Percentiles rank a stretch among this genome's conserved stretches.
Evolutionary conservation across 2,888 invertebrate species (phyloP).

Genomic region (Saturnia pavonia): DNA sequence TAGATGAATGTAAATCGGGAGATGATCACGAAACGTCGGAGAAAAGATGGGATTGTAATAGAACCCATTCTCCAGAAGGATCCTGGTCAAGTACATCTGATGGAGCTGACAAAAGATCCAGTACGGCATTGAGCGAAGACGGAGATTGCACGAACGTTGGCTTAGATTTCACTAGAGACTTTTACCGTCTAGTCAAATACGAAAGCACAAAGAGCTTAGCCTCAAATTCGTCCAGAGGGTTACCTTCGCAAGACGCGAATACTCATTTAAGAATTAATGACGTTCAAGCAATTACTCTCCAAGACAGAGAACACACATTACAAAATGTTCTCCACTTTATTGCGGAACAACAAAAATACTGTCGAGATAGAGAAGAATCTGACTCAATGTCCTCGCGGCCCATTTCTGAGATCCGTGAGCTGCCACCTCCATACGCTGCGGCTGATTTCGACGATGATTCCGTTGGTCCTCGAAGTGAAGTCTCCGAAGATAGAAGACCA

Average conservation of each 20-base stretch:
- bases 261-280: slow-evolving; percentile 72
- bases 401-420: slow-evolving; percentile 81
- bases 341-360: slow-evolving; percentile 89
- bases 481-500: slow-evolving; percentile 73
- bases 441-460: slow-evolving; percentile 77
- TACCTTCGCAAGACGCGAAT: slow-evolving; percentile 80
- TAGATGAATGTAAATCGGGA: slow-evolving; percentile 84
- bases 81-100: slow-evolving; percentile 82
- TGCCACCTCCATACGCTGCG: slow-evolving; percentile 77
- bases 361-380: slow-evolving; percentile 81
- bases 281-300: slow-evolving; percentile 71
- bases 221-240: slow-evolving; percentile 86
- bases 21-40: slow-evolving; percentile 72
- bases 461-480: slow-evolving; percentile 72
- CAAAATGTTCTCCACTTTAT: slow-evolving; percentile 89
- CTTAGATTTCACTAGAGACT: slow-evolving; percentile 89
- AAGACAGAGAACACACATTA: slow-evolving; percentile 86
- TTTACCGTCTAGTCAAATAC: slow-evolving; percentile 90
- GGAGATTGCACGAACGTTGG: slow-evolving; percentile 86
- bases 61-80: slow-evolving; percentile 82
- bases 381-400: slow-evolving; percentile 81
- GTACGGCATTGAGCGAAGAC: slow-evolving; percentile 86
- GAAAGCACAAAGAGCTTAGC: slow-evolving; percentile 91
- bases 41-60: slow-evolving; percentile 85
- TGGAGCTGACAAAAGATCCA: slow-evolving; percentile 86